phyloP scores from a whole-genome alignment of 2,888 invertebrate species.

The Phlogophora meticulosa region DNA sequence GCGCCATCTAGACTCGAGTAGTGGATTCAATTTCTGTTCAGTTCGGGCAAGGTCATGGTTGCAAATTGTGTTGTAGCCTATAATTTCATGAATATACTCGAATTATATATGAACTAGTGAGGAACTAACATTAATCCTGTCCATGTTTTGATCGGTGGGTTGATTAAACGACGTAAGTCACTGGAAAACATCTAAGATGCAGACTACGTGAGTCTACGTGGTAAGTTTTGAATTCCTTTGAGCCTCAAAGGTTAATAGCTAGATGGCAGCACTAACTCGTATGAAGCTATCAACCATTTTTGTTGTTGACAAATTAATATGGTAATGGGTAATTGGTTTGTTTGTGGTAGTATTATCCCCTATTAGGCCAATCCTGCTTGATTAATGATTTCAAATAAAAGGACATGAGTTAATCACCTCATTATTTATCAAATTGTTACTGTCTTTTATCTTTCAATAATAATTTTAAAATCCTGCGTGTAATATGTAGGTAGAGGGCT shows the following conservation, averaged over 20 bases:
- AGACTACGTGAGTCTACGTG: constrained; percentile 41
- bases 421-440: background rate
- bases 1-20: constrained; percentile 79
- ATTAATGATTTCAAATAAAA: background rate
- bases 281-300: constrained; percentile 2
- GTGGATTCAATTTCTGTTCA: constrained; percentile 32
- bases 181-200: background rate
- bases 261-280: constrained; percentile 48
- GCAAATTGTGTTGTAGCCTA: constrained; percentile 27
- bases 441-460: background rate
- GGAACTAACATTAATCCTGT: background rate
- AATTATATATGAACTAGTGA: background rate
- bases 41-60: constrained; percentile 60
- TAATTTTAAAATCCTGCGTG: background rate
- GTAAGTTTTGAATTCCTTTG: constrained; percentile 22
- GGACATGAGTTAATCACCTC: too few relatives aligned
- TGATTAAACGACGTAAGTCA: background rate
- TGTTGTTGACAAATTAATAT: background rate
- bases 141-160: background rate
- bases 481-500: background rate
- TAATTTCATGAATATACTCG: constrained; percentile 2
- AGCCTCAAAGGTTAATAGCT: constrained; percentile 26
- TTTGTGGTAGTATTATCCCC: background rate
- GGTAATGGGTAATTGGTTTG: background rate
- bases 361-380: too few relatives aligned